These are phyloP conservation scores for Corythornis vintsioides DNA, from an alignment of 2,113 vertebrate species.

Conservation along the genomic window DNA sequence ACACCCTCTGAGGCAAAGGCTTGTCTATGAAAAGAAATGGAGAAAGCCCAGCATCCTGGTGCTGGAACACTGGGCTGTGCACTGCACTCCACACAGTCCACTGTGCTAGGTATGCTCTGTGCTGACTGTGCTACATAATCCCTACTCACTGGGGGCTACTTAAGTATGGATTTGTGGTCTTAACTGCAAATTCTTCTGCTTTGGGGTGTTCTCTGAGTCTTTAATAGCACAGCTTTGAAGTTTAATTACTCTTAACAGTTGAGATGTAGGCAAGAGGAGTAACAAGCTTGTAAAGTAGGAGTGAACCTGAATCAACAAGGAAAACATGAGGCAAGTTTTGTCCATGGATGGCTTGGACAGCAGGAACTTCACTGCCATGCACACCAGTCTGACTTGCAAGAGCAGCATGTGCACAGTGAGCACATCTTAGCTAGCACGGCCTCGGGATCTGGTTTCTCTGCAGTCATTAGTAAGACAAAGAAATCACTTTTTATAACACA, in stretches of 20 bases:
- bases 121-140: slow-evolving; percentile 30
- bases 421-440: not conserved
- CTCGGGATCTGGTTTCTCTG: not conserved
- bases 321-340: slow-evolving; percentile 46
- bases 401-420: not conserved
- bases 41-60: slow-evolving; percentile 31
- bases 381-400: slow-evolving; percentile 38
- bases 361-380: slow-evolving; percentile 32
- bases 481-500: not conserved
- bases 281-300: slow-evolving; percentile 25
- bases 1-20: slow-evolving; percentile 49
- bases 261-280: not conserved
- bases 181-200: slow-evolving; percentile 37
- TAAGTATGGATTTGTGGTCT: slow-evolving; percentile 38
- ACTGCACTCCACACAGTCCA: not conserved
- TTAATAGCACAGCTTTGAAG: slow-evolving; percentile 49
- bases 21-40: slow-evolving; percentile 60
- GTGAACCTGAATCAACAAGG: slow-evolving; percentile 5
- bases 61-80: not conserved
- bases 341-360: slow-evolving; percentile 39
- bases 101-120: not conserved
- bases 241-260: slow-evolving; percentile 39
- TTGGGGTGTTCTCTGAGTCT: slow-evolving; percentile 15
- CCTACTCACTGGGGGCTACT: not conserved
- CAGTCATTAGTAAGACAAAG: not conserved